Evolutionary conservation across 2,797 vertebrate species (phyloP).

Genomic region (Smutsia gigantea): DNA sequence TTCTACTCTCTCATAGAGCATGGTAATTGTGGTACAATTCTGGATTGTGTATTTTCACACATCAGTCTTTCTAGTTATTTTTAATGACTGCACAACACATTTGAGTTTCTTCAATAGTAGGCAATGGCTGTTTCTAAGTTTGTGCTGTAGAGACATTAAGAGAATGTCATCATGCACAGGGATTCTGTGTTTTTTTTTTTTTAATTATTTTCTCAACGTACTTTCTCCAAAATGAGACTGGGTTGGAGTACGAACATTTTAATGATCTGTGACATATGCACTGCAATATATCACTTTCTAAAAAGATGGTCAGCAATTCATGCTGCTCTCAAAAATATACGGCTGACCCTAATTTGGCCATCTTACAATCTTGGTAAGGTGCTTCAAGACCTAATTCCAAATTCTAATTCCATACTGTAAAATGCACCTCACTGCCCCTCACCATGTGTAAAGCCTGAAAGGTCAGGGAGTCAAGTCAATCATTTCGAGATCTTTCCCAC

Average conservation of each 20-base stretch:
- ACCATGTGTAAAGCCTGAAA: background rate
- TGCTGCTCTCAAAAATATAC: background rate
- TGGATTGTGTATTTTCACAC: background rate
- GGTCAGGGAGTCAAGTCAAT: background rate
- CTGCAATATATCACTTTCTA: background rate
- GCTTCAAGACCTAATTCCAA: background rate
- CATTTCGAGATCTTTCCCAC: background rate
- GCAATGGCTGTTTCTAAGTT: background rate
- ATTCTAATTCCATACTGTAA: background rate
- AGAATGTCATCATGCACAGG: background rate
- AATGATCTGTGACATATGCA: background rate
- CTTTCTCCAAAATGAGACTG: background rate
- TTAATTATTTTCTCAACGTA: background rate
- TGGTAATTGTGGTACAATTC: background rate
- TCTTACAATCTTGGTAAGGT: background rate
- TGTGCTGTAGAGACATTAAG: background rate
- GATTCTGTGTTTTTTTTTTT: background rate
- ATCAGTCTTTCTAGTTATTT: background rate
- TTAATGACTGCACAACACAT: too few species aligned
- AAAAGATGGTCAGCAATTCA: background rate
- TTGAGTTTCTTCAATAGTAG: background rate
- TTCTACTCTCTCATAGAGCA: background rate
- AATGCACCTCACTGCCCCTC: background rate
- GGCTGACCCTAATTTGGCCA: background rate
- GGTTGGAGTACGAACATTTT: background rate